Percentiles rank a stretch among this genome's conserved stretches.
Conservation (phyloP, 2,113 vertebrate species). For the Callorhinus ursinus region DNA sequence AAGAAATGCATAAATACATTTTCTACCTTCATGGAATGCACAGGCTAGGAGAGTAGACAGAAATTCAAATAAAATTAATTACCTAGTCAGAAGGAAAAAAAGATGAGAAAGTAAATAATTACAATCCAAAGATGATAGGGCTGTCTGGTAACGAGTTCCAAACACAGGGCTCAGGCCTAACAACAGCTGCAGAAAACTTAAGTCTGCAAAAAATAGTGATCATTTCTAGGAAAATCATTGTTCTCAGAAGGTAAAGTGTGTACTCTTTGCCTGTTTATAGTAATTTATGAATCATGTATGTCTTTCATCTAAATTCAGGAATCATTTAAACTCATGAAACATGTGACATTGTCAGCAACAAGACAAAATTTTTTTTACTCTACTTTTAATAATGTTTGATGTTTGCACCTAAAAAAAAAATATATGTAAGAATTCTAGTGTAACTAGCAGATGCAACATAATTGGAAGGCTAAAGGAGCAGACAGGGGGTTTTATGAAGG, state of each 20-base stretch:
- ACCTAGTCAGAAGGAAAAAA: not conserved
- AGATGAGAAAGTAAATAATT: not conserved
- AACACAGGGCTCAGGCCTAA: not conserved
- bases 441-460: not conserved
- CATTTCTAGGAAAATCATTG: not conserved
- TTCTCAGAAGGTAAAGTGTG: not conserved
- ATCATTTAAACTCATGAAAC: not conserved
- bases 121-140: not conserved
- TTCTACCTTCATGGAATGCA: not conserved
- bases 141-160: not conserved
- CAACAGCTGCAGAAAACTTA: not conserved
- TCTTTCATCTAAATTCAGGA: not conserved
- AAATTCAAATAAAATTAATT: not conserved
- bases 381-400: not conserved
- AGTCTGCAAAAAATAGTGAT: not conserved
- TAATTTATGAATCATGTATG: not conserved
- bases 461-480: not conserved
- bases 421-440: not conserved
- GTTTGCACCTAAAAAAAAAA: not conserved
- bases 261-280: not conserved
- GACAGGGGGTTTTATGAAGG: rapidly evolving
- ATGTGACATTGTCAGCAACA: not conserved
- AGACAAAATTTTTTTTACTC: not conserved
- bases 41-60: not conserved
- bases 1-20: not conserved